Evolutionary conservation across 2,113 vertebrate genomes (phyloP).

Genomic region (Elachura formosa): DNA sequence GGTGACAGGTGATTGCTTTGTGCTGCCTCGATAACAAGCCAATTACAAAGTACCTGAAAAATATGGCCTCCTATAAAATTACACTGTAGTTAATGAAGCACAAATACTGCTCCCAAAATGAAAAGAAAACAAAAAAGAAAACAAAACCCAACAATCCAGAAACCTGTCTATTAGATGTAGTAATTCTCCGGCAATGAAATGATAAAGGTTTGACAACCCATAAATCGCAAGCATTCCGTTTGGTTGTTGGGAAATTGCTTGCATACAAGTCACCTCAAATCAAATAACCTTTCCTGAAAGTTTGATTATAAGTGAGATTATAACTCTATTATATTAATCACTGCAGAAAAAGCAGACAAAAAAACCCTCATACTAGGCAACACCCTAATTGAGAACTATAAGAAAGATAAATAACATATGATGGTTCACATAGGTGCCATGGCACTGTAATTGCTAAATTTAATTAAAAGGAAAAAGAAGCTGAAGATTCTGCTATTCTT

Average conservation of each 20-base stretch:
- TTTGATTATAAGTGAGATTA: conserved; percentile 66
- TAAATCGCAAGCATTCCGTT: conserved; percentile 8
- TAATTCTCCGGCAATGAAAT: conserved; percentile 31
- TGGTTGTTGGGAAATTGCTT: conserved; percentile 35
- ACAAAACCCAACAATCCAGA: background rate
- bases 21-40: conserved; percentile 56
- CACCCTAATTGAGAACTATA: conserved; percentile 67
- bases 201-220: conserved; percentile 33
- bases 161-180: conserved; percentile 9
- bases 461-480: conserved; percentile 41
- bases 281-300: conserved; percentile 46
- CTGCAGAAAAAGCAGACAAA: conserved; percentile 8
- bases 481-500: conserved; percentile 13
- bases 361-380: conserved; percentile 32
- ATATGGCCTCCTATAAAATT: conserved; percentile 63
- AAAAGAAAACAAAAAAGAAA: background rate
- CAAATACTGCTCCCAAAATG: conserved; percentile 41
- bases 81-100: conserved; percentile 67
- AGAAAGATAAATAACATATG: conserved; percentile 62
- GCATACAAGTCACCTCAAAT: conserved; percentile 42
- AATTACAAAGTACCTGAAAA: conserved; percentile 65
- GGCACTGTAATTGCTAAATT: conserved; percentile 65
- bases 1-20: conserved; percentile 29
- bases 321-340: conserved; percentile 60
- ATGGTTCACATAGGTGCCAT: conserved; percentile 37